phyloP scores from a whole-genome alignment of 2,888 invertebrate genomes.

The Drosophila meridionalis region DNA sequence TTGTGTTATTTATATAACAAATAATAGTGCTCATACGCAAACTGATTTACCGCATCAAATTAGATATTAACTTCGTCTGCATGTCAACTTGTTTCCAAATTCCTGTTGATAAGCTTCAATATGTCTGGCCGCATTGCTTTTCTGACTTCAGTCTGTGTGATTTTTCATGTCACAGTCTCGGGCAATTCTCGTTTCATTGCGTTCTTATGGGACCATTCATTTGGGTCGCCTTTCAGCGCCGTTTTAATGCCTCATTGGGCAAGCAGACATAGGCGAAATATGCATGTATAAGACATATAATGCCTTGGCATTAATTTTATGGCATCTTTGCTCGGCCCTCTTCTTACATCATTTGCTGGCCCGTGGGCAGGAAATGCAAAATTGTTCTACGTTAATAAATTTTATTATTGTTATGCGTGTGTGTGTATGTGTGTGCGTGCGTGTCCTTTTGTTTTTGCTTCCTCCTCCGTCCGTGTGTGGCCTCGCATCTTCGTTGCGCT shows the following conservation, averaged over 20 bases:
- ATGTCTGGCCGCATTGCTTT: not conserved
- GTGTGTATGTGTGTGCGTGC: constrained; percentile 7
- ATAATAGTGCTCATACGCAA: not conserved
- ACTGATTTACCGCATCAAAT: not conserved
- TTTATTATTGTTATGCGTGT: constrained; percentile 62
- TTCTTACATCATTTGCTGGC: constrained; percentile 47
- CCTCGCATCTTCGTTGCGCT: constrained; percentile 46
- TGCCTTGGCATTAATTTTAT: constrained; percentile 69
- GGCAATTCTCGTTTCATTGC: constrained; percentile 9
- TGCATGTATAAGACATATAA: constrained; percentile 41
- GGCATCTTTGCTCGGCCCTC: constrained; percentile 45
- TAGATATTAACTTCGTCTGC: not conserved
- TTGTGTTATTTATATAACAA: not conserved
- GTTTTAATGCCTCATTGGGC: constrained; percentile 61
- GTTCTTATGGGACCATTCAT: constrained; percentile 46
- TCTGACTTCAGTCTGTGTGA: constrained; percentile 6
- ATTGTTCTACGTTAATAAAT: constrained; percentile 69
- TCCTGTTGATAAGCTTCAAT: constrained; percentile 1
- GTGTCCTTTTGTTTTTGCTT: constrained; percentile 40
- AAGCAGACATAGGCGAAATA: constrained; percentile 31
- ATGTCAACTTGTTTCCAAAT: not conserved
- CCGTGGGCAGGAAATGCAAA: constrained; percentile 57
- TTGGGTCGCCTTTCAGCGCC: constrained; percentile 45
- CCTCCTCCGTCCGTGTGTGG: not conserved
- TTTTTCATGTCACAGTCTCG: constrained; percentile 14